Conservation (phyloP, 2,888 invertebrate species). For the Ophion obscuratus region DNA sequence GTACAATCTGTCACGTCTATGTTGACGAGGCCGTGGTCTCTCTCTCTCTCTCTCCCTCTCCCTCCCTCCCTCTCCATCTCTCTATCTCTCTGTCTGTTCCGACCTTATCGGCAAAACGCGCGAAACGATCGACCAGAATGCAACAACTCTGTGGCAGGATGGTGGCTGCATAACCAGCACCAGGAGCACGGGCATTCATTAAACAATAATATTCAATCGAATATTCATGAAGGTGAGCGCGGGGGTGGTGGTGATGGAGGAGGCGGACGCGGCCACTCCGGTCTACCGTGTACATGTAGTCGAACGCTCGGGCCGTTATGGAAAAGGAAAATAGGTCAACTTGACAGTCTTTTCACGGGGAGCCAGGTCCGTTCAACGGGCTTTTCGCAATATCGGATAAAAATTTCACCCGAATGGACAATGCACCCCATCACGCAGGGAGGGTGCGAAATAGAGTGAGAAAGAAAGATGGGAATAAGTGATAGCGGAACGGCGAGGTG, state of each 20-base stretch:
- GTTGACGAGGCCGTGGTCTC: constrained; percentile 40
- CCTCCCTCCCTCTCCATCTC: constrained; percentile 7
- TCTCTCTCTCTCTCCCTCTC: neutral
- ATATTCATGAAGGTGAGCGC: constrained; percentile 65
- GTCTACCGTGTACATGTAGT: neutral
- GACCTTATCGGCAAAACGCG: constrained; percentile 41
- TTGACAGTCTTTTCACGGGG: constrained; percentile 55
- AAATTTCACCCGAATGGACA: constrained; percentile 61
- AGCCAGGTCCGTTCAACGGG: constrained; percentile 55
- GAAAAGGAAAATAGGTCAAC: constrained; percentile 62
- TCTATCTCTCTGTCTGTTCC: constrained; percentile 15
- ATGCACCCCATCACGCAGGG: constrained; percentile 24
- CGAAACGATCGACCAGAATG: constrained; percentile 64
- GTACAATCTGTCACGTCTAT: constrained; percentile 60
- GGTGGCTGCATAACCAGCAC: constrained; percentile 57
- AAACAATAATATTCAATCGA: constrained; percentile 71
- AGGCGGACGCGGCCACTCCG: constrained; percentile 15
- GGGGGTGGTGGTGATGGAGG: constrained; percentile 17
- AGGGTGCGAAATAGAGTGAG: constrained; percentile 12
- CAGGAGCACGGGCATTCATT: constrained; percentile 65
- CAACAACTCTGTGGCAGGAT: constrained; percentile 42
- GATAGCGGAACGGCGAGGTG: neutral
- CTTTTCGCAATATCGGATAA: constrained; percentile 63
- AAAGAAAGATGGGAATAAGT: neutral
- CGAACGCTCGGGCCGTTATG: constrained; percentile 1